Conservation (phyloP, 2,113 vertebrate genomes). For the Chaetura pelagica region DNA sequence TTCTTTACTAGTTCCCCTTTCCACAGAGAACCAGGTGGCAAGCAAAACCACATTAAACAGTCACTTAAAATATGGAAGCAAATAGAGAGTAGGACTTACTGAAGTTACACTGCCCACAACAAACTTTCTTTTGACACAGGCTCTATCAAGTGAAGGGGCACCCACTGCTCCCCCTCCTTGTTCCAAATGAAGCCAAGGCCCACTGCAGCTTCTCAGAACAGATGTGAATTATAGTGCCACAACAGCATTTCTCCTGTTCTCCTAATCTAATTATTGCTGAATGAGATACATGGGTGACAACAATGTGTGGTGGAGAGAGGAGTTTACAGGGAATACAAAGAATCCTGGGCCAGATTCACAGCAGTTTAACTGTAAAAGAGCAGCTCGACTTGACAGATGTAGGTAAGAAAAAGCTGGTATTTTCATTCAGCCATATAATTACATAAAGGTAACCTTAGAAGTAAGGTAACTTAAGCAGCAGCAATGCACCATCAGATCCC, state of each 20-base stretch:
- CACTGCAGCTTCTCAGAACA: slow-evolving; percentile 36
- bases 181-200: not conserved
- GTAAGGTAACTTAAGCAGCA: not conserved
- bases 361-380: not conserved
- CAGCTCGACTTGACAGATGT: not conserved
- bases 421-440: not conserved
- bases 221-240: slow-evolving; percentile 5
- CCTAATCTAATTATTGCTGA: not conserved
- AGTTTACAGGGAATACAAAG: not conserved
- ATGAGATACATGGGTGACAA: not conserved
- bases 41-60: not conserved
- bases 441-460: not conserved
- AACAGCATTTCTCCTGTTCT: not conserved
- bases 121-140: not conserved
- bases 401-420: not conserved
- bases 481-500: not conserved
- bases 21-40: not conserved
- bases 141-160: not conserved
- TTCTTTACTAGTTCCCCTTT: not conserved
- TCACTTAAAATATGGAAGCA: not conserved
- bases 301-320: not conserved
- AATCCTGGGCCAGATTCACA: not conserved
- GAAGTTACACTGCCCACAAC: not conserved
- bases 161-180: not conserved
- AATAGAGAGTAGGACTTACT: not conserved